Percentiles rank a stretch among this genome's conserved stretches.
Evolutionary conservation across 2,888 invertebrate genomes (phyloP).

Genomic region (Noctua pronuba): DNA sequence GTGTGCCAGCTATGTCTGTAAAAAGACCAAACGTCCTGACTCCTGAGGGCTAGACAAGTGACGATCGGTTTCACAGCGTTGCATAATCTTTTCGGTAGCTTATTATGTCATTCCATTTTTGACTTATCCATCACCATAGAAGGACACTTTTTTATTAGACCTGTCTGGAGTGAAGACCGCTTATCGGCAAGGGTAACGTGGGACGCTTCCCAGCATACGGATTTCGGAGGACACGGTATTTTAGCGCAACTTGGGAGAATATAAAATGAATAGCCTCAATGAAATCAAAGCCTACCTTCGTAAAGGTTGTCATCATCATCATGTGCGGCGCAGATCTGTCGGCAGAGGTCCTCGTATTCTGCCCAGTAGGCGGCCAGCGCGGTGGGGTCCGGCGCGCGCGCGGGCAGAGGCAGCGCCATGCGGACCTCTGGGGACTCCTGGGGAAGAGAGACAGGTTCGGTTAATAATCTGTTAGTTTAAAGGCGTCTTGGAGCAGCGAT

Average conservation of each 20-base stretch:
- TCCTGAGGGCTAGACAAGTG: background rate
- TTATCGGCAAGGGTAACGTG: background rate
- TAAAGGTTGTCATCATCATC: constrained; percentile 91
- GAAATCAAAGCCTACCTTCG: constrained; percentile 83
- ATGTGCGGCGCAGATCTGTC: constrained; percentile 90
- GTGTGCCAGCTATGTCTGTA: background rate
- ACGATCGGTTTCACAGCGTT: background rate
- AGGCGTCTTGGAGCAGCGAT: background rate
- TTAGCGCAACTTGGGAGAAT: background rate
- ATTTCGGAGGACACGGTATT: background rate
- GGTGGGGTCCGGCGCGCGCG: constrained; percentile 86
- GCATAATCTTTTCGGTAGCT: background rate
- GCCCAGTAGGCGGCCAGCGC: constrained; percentile 92
- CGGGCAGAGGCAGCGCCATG: constrained; percentile 80
- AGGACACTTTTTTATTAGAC: background rate
- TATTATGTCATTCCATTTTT: background rate
- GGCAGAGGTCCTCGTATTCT: constrained; percentile 91
- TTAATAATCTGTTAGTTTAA: background rate
- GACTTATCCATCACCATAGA: background rate
- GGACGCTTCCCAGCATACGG: too few relatives aligned
- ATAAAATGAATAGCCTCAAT: background rate
- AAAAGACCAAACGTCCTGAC: background rate
- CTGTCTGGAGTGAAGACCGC: background rate
- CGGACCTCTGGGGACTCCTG: constrained; percentile 88
- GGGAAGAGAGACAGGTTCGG: constrained; percentile 26